Base-by-base conservation (phyloP, 2,797 vertebrate genomes). In the Protonibea diacanthus region DNA sequence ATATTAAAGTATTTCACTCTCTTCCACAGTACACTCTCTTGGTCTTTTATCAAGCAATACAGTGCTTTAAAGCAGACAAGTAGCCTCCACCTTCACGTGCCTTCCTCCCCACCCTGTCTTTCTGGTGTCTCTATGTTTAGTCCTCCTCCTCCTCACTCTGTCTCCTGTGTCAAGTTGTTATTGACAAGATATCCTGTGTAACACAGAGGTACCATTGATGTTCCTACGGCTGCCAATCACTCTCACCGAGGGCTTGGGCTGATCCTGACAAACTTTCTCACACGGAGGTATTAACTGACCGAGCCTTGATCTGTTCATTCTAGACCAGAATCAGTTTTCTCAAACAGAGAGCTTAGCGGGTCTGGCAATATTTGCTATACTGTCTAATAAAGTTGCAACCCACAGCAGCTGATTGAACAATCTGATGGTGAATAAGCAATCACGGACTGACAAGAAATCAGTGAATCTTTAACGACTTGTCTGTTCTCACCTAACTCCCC, bases 191-290 rank as follows among this genome's bases (percentile, higher is more conserved):
- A 74, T 64, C 82, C 53, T 25, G 18, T 80, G 47, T 67, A 76
- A 67, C 56, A 65, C 44, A 42, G 52, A 64, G 68, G 21, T 55
- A 29, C 15, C 18, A 69, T 62, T 74, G 81, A 86, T 74, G 69
- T 65, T 81, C 61, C 69, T 75, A n/a, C 55, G 58, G 63, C 85
- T 85, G 82, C 29, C 84, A 88, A 71, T 89, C 76, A 87, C 61
- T 76, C 64, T 71, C 17, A 21, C 63, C 1, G 21, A 74, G 40
- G 21, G 74, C 61, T 25, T 6, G 8, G 44, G 42, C 51, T 76
- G 61, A 86, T 85, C 74, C 75, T 4, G 9, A 76, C 45, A 69
- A 66, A 23, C 71, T 88, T 86, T 89, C 72, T 83, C 74, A 71
- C 80, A 83, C 47, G 67, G 77, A 78, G 61, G 80, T 71, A 80